Conservation (phyloP, 2,113 vertebrate genomes). For the Ascaphus truei region DNA sequence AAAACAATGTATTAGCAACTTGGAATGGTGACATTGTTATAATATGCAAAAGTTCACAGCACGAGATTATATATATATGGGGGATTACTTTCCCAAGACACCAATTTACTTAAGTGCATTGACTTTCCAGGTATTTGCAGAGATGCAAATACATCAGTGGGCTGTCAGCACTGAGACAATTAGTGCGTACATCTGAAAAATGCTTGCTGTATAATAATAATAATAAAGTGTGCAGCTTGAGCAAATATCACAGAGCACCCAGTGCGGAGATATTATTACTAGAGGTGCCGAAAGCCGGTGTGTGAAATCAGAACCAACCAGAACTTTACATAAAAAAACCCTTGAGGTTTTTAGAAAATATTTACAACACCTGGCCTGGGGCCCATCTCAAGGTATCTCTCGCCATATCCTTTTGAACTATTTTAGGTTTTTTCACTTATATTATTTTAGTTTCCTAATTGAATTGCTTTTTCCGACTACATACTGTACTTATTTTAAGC, state of each 20-base stretch:
- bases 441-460: too few relatives aligned
- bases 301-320: too few relatives aligned
- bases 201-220: slow-evolving; percentile 16
- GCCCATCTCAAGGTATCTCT: too few relatives aligned
- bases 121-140: slow-evolving; percentile 32
- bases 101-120: slow-evolving; percentile 26
- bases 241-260: background rate
- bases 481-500: too few relatives aligned
- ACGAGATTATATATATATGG: slow-evolving; percentile 49
- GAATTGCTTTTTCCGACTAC: too few relatives aligned
- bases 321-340: too few relatives aligned
- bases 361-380: too few relatives aligned
- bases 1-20: slow-evolving; percentile 46
- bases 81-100: slow-evolving; percentile 42
- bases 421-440: too few relatives aligned
- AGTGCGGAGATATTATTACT: background rate
- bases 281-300: too few relatives aligned
- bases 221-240: slow-evolving; percentile 1
- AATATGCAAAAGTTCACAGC: slow-evolving; percentile 55
- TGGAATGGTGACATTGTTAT: slow-evolving; percentile 43
- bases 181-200: slow-evolving; percentile 21
- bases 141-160: slow-evolving; percentile 22
- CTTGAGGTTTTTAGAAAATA: too few relatives aligned
- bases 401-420: too few relatives aligned
- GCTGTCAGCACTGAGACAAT: slow-evolving; percentile 32